Percentiles rank a stretch among this genome's conserved stretches.
Conservation (phyloP, 2,113 vertebrate genomes). For the Alligator mississippiensis region DNA sequence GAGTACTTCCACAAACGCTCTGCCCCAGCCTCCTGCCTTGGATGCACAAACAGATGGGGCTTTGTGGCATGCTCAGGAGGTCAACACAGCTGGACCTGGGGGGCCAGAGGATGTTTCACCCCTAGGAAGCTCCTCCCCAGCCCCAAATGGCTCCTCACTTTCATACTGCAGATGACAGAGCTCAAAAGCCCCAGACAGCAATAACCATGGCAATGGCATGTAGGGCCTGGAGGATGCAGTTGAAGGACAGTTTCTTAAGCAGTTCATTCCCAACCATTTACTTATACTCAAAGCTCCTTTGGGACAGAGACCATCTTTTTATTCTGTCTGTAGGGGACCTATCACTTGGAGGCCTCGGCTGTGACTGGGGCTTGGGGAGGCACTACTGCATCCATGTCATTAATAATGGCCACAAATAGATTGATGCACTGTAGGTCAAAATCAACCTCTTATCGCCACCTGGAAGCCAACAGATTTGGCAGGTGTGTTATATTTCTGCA, state of each 20-base stretch:
- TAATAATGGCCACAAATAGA: not conserved
- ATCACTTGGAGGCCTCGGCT: not conserved
- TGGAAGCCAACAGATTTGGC: not conserved
- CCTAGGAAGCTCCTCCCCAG: too few relatives aligned
- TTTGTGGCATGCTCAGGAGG: too few relatives aligned
- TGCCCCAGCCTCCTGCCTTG: not conserved
- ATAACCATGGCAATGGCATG: not conserved
- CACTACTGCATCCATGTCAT: not conserved
- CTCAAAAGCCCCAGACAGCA: too few relatives aligned
- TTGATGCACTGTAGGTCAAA: not conserved
- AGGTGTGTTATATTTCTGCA: not conserved
- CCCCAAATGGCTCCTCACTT: too few relatives aligned
- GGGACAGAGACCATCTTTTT: not conserved
- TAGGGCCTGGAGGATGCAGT: not conserved
- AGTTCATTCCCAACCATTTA: too few relatives aligned
- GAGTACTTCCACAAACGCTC: not conserved
- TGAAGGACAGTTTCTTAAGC: not conserved
- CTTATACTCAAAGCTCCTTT: not conserved
- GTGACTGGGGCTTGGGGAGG: too few relatives aligned
- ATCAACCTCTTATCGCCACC: not conserved
- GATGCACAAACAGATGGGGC: not conserved
- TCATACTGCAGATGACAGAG: not conserved
- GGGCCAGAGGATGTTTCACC: too few relatives aligned
- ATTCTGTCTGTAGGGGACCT: not conserved
- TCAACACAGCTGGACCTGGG: not conserved